A percentile compares a stretch with the other conserved stretches of the same genome.
Conservation (phyloP, 2,888 invertebrate species). For the Agrotis exclamationis region DNA sequence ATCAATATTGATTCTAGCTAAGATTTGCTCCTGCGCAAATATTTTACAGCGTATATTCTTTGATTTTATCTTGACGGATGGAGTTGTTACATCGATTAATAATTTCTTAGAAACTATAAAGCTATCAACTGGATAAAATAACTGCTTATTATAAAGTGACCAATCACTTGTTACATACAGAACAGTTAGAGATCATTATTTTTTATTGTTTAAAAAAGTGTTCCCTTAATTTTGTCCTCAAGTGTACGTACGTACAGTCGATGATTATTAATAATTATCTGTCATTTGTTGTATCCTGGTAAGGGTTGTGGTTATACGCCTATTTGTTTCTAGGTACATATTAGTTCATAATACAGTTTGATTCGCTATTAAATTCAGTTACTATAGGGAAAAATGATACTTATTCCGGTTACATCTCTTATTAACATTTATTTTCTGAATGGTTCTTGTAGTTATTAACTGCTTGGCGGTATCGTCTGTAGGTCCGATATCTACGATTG, state of each 20-base stretch:
- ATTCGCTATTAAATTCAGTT: constrained; percentile 36
- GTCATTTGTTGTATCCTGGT: constrained; percentile 54
- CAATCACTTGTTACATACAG: not conserved
- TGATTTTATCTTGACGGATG: constrained; percentile 52
- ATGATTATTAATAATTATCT: constrained; percentile 34
- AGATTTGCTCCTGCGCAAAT: constrained; percentile 48
- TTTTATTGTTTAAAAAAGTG: not conserved
- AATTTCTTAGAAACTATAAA: constrained; percentile 37
- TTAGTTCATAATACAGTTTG: constrained; percentile 18
- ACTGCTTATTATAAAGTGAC: constrained; percentile 6
- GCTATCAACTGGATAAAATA: constrained; percentile 20
- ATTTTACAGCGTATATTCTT: constrained; percentile 9
- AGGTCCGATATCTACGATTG: not conserved
- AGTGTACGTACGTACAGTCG: constrained; percentile 10
- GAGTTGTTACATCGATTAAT: constrained; percentile 28
- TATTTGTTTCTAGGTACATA: constrained; percentile 7
- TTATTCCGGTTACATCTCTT: not conserved
- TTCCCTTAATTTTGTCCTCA: constrained; percentile 25
- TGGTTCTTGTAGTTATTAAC: not conserved
- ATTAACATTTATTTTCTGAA: not conserved
- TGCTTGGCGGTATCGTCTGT: not conserved
- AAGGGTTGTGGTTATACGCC: constrained; percentile 18
- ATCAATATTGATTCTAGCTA: constrained; percentile 47
- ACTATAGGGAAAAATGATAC: not conserved
- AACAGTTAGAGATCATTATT: not conserved